Percentiles rank a stretch among this genome's conserved stretches.
phyloP scores from a whole-genome alignment of 2,113 vertebrate species.

The Eleginops maclovinus region DNA sequence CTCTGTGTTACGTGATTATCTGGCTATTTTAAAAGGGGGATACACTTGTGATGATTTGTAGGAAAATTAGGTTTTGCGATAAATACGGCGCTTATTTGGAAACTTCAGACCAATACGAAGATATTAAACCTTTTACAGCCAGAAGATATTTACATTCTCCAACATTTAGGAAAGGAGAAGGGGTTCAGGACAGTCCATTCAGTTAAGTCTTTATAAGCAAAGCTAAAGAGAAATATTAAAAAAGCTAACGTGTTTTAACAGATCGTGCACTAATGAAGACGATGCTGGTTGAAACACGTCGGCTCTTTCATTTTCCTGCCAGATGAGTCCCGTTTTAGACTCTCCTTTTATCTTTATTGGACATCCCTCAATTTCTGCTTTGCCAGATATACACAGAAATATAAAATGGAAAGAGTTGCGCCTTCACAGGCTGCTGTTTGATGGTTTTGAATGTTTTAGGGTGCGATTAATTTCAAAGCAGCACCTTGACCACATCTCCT shows the following conservation, averaged over 20 bases:
- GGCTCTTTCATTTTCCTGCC: slow-evolving; percentile 17
- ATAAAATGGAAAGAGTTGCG: not conserved
- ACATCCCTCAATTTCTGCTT: not conserved
- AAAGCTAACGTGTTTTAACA: slow-evolving; percentile 29
- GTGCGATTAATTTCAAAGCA: slow-evolving; percentile 2
- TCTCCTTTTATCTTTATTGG: not conserved
- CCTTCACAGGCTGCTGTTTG: not conserved
- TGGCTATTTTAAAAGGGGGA: no score
- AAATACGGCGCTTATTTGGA: not conserved
- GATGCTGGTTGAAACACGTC: slow-evolving; percentile 41
- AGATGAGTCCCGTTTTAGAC: not conserved
- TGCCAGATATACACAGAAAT: not conserved
- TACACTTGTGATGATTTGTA: not conserved
- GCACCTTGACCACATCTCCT: slow-evolving; percentile 13
- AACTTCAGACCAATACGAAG: no score
- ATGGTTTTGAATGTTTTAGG: not conserved
- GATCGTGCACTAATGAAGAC: slow-evolving; percentile 2
- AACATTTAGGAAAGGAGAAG: not conserved
- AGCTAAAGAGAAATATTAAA: not conserved
- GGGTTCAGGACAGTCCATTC: not conserved
- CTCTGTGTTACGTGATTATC: no score
- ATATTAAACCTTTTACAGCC: no score
- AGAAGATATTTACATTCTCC: not conserved
- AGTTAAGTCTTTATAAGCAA: slow-evolving; percentile 6
- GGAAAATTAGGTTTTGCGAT: no score